Evolutionary conservation across 2,888 invertebrate species (phyloP).

Genomic region (Leucophora obtusa): DNA sequence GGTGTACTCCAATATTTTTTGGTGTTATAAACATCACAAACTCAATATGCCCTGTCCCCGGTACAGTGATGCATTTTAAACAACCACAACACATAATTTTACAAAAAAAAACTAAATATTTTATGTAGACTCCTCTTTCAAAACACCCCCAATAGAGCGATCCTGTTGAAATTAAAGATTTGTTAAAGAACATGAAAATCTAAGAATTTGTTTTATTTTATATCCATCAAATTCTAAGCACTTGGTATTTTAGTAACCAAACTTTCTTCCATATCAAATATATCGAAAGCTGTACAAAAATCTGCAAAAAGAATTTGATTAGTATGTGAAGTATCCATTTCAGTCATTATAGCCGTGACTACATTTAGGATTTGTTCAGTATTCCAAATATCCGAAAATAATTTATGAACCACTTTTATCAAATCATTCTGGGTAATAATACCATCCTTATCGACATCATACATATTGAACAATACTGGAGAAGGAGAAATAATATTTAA

Average conservation of each 20-base stretch:
- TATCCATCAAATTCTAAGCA: not conserved
- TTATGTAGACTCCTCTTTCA: too few relatives aligned
- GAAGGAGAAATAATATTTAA: not conserved
- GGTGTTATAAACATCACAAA: too few relatives aligned
- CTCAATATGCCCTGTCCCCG: too few relatives aligned
- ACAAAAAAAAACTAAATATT: too few relatives aligned
- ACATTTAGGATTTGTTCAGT: slow-evolving; percentile 64
- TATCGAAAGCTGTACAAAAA: slow-evolving; percentile 64
- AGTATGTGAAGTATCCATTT: slow-evolving; percentile 65
- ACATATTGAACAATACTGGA: slow-evolving; percentile 67
- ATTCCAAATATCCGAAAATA: slow-evolving; percentile 63
- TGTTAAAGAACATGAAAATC: too few relatives aligned
- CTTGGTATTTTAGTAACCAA: slow-evolving; percentile 66
- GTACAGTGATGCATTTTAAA: too few relatives aligned
- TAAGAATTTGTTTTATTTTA: too few relatives aligned
- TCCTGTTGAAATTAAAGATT: too few relatives aligned
- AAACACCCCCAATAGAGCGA: too few relatives aligned
- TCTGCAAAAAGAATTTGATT: slow-evolving; percentile 66
- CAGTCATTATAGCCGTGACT: slow-evolving; percentile 63
- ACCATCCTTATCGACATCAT: slow-evolving; percentile 64
- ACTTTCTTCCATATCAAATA: slow-evolving; percentile 66
- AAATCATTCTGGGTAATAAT: slow-evolving; percentile 64
- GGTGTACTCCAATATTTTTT: too few relatives aligned
- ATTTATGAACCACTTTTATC: slow-evolving; percentile 65
- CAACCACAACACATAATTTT: too few relatives aligned